Conservation (phyloP, 2,113 vertebrate genomes). For the Tricholaema leucomelas region DNA sequence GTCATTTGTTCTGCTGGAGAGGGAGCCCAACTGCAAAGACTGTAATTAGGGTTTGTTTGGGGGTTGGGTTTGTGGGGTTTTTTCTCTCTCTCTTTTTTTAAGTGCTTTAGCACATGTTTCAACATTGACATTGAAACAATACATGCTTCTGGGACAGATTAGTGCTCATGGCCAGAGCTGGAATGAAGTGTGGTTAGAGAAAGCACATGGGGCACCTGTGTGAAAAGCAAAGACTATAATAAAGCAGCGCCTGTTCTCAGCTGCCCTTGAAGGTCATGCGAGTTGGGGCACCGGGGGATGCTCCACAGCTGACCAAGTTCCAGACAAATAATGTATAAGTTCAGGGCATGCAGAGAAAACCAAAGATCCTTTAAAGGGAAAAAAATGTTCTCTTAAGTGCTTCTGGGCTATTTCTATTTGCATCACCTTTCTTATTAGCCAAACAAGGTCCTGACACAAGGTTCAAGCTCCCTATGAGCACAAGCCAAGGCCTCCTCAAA, state of each 20-base stretch:
- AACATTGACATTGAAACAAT: slow-evolving; percentile 47
- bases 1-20: slow-evolving; percentile 51
- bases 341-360: background rate
- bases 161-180: background rate
- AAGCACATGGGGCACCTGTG: slow-evolving; percentile 31
- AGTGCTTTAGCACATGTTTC: slow-evolving; percentile 21
- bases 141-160: slow-evolving; percentile 16
- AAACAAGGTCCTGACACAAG: background rate
- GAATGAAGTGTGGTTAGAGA: slow-evolving; percentile 9
- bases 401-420: slow-evolving; percentile 37
- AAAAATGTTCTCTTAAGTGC: background rate
- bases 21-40: background rate
- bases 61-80: background rate
- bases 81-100: background rate
- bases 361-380: background rate
- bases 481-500: slow-evolving; percentile 8
- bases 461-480: slow-evolving; percentile 46
- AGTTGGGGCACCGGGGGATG: background rate
- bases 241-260: background rate
- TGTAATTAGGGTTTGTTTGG: slow-evolving; percentile 47
- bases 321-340: background rate
- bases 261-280: background rate
- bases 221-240: background rate
- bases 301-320: background rate
- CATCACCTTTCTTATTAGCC: slow-evolving; percentile 27